Percentiles rank a stretch among this genome's conserved stretches.
These are phyloP conservation scores for Trichonephila clavipes DNA, from an alignment of 1,140 invertebrate species.

Conservation along the genomic window DNA sequence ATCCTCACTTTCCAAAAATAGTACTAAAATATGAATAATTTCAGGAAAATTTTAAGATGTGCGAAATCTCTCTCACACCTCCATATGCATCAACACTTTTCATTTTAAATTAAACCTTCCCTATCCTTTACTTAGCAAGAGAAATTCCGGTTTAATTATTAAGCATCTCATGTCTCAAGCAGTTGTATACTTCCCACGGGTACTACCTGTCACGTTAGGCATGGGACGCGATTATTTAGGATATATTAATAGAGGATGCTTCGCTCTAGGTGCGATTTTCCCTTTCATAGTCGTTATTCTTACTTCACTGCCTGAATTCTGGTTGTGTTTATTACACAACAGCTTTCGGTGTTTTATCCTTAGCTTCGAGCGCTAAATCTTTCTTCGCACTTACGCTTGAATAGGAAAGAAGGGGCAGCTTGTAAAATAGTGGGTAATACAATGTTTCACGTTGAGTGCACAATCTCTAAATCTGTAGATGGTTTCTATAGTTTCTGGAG, in stretches of 20 bases:
- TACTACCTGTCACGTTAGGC: slow-evolving; percentile 2
- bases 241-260: slow-evolving; percentile 32
- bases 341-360: neutral
- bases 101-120: neutral
- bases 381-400: neutral
- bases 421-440: neutral
- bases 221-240: slow-evolving; percentile 30
- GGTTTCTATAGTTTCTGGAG: no score
- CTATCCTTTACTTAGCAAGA: neutral
- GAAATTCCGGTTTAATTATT: slow-evolving; percentile 45
- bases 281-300: neutral
- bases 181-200: slow-evolving; percentile 47
- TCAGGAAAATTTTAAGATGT: neutral
- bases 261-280: neutral
- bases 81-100: neutral
- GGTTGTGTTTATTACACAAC: neutral
- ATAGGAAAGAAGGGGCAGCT: neutral
- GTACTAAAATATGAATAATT: neutral
- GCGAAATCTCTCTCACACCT: neutral
- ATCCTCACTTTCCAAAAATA: neutral
- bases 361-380: neutral
- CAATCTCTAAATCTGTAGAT: no score
- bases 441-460: neutral
- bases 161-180: slow-evolving; percentile 26
- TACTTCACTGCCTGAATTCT: neutral